These are phyloP conservation scores for Nothura maculosa DNA, from an alignment of 2,797 vertebrate species.

Conservation along the genomic window DNA sequence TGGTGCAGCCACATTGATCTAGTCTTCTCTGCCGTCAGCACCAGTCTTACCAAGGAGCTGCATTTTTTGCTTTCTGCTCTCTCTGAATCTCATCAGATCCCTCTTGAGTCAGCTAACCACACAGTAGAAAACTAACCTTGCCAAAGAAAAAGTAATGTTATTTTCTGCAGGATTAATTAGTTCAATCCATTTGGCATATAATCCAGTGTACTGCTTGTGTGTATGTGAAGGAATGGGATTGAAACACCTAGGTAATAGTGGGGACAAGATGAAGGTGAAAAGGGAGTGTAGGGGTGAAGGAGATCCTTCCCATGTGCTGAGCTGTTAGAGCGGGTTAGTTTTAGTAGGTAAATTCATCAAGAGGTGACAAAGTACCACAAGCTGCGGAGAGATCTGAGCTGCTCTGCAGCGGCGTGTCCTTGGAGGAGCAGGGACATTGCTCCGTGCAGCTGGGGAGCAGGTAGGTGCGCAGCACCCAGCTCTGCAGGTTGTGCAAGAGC, in stretches of 20 bases:
- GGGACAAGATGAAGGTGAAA: not conserved
- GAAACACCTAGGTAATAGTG: not conserved
- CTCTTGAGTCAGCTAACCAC: not conserved
- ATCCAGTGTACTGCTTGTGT: not conserved
- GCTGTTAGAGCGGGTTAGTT: not conserved
- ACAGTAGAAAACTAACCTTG: not conserved
- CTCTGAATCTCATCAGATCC: not conserved
- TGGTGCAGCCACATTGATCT: not conserved
- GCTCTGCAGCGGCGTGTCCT: fast-evolving
- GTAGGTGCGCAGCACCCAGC: not conserved
- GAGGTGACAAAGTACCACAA: not conserved
- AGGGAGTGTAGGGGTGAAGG: not conserved
- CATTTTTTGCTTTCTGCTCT: conserved; percentile 35
- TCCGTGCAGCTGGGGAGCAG: not conserved
- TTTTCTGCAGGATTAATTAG: not conserved
- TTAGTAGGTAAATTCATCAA: fast-evolving
- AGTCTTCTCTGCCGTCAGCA: not conserved
- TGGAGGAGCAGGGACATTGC: not conserved
- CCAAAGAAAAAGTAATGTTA: not conserved
- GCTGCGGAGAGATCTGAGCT: not conserved
- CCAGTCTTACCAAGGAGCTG: conserved; percentile 22
- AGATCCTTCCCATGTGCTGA: not conserved
- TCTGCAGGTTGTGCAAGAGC: not conserved
- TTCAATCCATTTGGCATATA: not conserved
- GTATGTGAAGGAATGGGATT: no score